A percentile compares a stretch with the other conserved stretches of the same genome.
Evolutionary conservation across 2,113 vertebrate species (phyloP).

Genomic region (Polypterus senegalus): DNA sequence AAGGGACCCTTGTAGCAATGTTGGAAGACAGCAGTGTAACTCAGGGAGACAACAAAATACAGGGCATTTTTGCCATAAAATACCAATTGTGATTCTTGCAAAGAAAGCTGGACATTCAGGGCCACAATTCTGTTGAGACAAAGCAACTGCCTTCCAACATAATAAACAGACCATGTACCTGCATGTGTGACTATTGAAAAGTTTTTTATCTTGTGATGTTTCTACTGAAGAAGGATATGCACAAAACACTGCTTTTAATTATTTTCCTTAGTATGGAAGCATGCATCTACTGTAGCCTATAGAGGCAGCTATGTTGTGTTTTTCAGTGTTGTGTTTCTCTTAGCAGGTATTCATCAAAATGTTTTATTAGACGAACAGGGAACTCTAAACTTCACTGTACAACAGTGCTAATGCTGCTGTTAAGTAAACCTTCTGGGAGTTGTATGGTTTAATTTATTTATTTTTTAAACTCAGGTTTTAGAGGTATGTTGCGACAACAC

Average conservation of each 20-base stretch:
- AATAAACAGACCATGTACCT: background rate
- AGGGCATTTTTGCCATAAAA: background rate
- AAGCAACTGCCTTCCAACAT: slow-evolving; percentile 1
- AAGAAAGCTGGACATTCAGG: background rate
- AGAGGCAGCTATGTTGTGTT: slow-evolving; percentile 8
- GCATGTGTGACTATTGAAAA: background rate
- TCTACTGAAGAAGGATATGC: background rate
- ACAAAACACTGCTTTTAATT: background rate
- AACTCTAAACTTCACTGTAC: background rate
- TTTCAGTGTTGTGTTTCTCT: background rate
- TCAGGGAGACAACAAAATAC: slow-evolving; percentile 1
- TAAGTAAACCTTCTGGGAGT: background rate
- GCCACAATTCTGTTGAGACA: background rate
- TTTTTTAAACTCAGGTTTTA: background rate
- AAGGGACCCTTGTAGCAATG: background rate
- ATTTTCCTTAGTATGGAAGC: background rate
- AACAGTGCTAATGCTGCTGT: too few species aligned
- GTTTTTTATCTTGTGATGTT: background rate
- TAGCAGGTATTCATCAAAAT: background rate
- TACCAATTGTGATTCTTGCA: background rate
- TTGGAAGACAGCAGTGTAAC: slow-evolving; percentile 1
- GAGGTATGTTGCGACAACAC: background rate
- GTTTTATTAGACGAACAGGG: background rate
- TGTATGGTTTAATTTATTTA: background rate
- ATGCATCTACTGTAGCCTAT: slow-evolving; percentile 4